Conservation (phyloP, 2,113 vertebrate species). For the Cottus gobio region DNA sequence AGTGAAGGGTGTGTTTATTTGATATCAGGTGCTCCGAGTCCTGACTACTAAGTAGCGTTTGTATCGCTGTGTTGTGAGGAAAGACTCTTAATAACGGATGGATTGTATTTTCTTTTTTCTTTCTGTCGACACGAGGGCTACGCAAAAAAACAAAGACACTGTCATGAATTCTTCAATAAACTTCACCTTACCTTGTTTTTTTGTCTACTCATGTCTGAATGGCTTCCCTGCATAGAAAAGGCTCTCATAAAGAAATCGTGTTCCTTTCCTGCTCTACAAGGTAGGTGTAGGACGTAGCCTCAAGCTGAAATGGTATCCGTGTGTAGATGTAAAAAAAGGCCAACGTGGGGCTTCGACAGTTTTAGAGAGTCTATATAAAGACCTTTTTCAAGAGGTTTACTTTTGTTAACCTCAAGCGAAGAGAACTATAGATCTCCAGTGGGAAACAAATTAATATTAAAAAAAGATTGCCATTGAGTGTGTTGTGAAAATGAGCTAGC, state of each 20-base stretch:
- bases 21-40: slow-evolving; percentile 39
- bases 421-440: slow-evolving; percentile 34
- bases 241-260: slow-evolving; percentile 57
- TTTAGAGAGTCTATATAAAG: slow-evolving; percentile 68
- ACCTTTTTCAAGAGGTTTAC: slow-evolving; percentile 39
- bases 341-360: slow-evolving; percentile 49
- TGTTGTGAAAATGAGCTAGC: not conserved
- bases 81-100: slow-evolving; percentile 2
- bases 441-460: slow-evolving; percentile 19
- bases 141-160: slow-evolving; percentile 48
- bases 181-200: slow-evolving; percentile 66
- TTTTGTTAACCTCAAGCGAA: slow-evolving; percentile 53
- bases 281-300: slow-evolving; percentile 58
- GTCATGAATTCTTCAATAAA: slow-evolving; percentile 73
- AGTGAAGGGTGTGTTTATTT: slow-evolving; percentile 19
- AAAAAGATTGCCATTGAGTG: too few relatives aligned
- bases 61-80: slow-evolving; percentile 48
- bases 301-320: slow-evolving; percentile 38
- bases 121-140: slow-evolving; percentile 58
- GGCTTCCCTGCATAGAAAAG: slow-evolving; percentile 33
- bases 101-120: slow-evolving; percentile 1
- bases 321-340: slow-evolving; percentile 59
- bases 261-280: slow-evolving; percentile 38
- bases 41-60: slow-evolving; percentile 37
- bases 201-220: slow-evolving; percentile 48